These are phyloP conservation scores for Dasypogon diadema DNA, from an alignment of 2,888 invertebrate genomes.

Conservation along the genomic window DNA sequence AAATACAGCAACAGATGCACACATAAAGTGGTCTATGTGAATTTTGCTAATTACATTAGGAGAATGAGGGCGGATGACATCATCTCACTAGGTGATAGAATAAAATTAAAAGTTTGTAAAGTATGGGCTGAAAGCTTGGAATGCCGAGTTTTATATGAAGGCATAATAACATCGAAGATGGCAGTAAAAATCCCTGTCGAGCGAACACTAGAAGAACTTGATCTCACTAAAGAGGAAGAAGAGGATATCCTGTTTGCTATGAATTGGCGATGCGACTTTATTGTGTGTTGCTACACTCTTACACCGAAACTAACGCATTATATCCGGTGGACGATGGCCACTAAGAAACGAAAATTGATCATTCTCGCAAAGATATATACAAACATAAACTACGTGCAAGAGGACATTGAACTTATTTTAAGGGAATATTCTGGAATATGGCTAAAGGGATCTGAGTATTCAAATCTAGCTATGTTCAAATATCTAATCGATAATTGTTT, in stretches of 20 bases:
- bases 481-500: not conserved
- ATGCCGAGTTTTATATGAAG: slow-evolving; percentile 38
- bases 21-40: not conserved
- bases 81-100: slow-evolving; percentile 38
- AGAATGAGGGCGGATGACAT: not conserved
- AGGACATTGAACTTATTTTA: slow-evolving; percentile 31
- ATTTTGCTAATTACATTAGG: not conserved
- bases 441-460: not conserved
- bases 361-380: slow-evolving; percentile 47
- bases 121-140: not conserved
- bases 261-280: slow-evolving; percentile 42
- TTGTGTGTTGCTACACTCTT: slow-evolving; percentile 43
- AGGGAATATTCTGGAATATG: slow-evolving; percentile 48
- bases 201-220: not conserved
- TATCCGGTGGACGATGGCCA: slow-evolving; percentile 45
- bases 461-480: not conserved
- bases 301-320: slow-evolving; percentile 29
- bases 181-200: not conserved
- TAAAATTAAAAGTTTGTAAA: slow-evolving; percentile 21
- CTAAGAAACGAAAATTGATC: slow-evolving; percentile 16
- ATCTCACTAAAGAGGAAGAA: slow-evolving; percentile 40
- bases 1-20: not conserved
- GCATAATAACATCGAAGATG: slow-evolving; percentile 30
- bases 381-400: not conserved
- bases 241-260: slow-evolving; percentile 46